Evolutionary conservation across 2,888 invertebrate species (phyloP).

Genomic region (Plagodis dolabraria): DNA sequence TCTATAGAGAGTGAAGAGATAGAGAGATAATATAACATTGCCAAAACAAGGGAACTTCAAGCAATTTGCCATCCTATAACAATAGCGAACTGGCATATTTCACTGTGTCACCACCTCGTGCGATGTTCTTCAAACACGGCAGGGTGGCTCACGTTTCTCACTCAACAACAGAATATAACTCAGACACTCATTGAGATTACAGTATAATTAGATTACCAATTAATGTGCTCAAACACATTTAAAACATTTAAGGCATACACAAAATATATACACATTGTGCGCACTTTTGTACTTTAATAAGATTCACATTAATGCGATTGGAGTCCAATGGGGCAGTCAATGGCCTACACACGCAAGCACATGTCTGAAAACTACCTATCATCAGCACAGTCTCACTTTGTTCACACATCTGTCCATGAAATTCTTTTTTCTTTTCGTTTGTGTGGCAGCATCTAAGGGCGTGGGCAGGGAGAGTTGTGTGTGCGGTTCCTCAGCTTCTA

Average conservation of each 20-base stretch:
- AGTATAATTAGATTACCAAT: conserved; percentile 67
- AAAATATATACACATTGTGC: conserved; percentile 81
- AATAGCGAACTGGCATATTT: conserved; percentile 70
- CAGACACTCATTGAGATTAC: conserved; percentile 82
- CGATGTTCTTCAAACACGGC: conserved; percentile 74
- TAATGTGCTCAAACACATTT: conserved; percentile 59
- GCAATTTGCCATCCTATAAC: conserved; percentile 78
- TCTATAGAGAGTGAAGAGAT: conserved; percentile 79
- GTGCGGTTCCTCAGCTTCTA: conserved; percentile 82
- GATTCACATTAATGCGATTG: conserved; percentile 71
- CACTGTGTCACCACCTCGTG: conserved; percentile 63
- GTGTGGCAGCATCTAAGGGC: conserved; percentile 83
- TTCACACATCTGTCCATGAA: conserved; percentile 94
- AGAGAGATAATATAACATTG: conserved; percentile 70
- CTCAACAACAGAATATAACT: conserved; percentile 59
- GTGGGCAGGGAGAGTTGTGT: conserved; percentile 84
- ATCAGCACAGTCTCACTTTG: conserved; percentile 91
- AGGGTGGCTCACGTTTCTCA: conserved; percentile 67
- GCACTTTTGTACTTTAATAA: conserved; percentile 81
- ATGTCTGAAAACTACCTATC: conserved; percentile 48
- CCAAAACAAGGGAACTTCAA: conserved; percentile 60
- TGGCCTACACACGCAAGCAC: conserved; percentile 74
- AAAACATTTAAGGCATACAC: conserved; percentile 69
- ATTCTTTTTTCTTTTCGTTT: conserved; percentile 89
- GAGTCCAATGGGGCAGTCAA: conserved; percentile 73